A percentile compares a stretch with the other conserved stretches of the same genome.
These are phyloP conservation scores for Physella acuta DNA, from an alignment of 1,140 invertebrate species.

Conservation along the genomic window DNA sequence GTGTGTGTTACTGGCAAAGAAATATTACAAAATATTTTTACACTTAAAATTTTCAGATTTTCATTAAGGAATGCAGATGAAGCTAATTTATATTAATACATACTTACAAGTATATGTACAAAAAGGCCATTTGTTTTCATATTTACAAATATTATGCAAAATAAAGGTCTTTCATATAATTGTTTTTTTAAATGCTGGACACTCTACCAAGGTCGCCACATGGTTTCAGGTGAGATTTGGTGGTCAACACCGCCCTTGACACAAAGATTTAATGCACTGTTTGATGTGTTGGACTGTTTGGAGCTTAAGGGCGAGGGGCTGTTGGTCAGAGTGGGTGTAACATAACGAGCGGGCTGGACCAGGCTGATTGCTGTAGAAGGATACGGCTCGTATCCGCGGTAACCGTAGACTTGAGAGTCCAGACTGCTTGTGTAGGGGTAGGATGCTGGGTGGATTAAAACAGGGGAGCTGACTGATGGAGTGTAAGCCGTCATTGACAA, in stretches of 20 bases:
- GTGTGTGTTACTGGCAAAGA: too few relatives aligned
- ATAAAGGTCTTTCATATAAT: too few relatives aligned
- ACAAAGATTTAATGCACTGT: conserved; percentile 14
- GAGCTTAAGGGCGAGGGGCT: neutral
- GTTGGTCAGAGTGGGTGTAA: neutral
- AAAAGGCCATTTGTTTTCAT: too few relatives aligned
- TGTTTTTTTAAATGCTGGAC: neutral
- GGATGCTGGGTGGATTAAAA: neutral
- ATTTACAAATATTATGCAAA: too few relatives aligned
- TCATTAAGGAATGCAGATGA: too few relatives aligned
- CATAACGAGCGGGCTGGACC: neutral
- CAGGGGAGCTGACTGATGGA: neutral
- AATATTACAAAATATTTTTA: too few relatives aligned
- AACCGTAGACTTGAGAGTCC: neutral
- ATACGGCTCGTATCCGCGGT: conserved; percentile 17
- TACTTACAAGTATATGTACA: too few relatives aligned
- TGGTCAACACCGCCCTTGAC: conserved; percentile 7
- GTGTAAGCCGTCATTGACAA: neutral
- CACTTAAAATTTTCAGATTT: too few relatives aligned
- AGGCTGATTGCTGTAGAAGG: neutral
- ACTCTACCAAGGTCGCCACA: conserved; percentile 22
- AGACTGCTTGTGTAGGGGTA: neutral
- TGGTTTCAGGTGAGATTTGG: conserved; percentile 23
- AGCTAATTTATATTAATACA: too few relatives aligned
- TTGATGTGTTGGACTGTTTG: neutral